These are phyloP conservation scores for Chloroceryle inda DNA, from an alignment of 2,797 vertebrate genomes.

Conservation along the genomic window DNA sequence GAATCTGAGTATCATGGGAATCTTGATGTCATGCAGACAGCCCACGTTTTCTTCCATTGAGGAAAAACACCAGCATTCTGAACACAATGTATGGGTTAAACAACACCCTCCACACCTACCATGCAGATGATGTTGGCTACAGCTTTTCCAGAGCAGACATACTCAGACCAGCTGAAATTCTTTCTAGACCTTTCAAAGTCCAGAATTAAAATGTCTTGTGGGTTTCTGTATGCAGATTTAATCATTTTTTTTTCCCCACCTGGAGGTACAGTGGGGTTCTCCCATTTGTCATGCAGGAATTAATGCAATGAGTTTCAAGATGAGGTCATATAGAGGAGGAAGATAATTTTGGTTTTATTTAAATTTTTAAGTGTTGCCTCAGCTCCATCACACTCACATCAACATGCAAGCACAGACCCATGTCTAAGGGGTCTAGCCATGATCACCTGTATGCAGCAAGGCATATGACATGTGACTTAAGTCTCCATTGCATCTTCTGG, in stretches of 20 bases:
- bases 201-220: background rate
- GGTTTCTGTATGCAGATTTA: background rate
- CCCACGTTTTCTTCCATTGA: background rate
- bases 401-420: background rate
- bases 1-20: background rate
- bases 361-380: background rate
- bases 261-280: background rate
- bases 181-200: background rate
- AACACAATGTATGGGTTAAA: background rate
- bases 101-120: background rate
- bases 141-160: background rate
- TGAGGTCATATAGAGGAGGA: background rate
- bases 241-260: too few relatives aligned
- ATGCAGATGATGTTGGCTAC: background rate
- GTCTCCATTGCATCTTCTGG: background rate
- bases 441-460: background rate
- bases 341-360: background rate
- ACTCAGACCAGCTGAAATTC: background rate
- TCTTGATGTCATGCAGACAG: background rate
- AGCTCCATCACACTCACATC: background rate
- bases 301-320: background rate
- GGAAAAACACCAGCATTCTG: background rate
- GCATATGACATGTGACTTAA: background rate
- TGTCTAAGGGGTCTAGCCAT: background rate
- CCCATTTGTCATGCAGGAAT: background rate